phyloP scores from a whole-genome alignment of 2,888 invertebrate species.

The Caenorhabditis afra region DNA sequence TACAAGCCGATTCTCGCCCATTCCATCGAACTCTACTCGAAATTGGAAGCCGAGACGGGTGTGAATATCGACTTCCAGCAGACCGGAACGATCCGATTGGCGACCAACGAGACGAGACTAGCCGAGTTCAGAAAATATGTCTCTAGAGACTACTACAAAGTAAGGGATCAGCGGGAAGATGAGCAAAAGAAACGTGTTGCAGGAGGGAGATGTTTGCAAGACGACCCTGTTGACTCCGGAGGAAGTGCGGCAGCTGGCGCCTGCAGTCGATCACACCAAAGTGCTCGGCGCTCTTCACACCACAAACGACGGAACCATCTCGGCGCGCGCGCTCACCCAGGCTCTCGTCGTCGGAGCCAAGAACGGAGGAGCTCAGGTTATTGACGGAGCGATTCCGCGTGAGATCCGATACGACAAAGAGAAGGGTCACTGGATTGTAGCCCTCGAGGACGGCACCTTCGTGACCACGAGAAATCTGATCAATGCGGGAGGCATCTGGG shows the following conservation, averaged over 20 bases:
- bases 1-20: constrained; percentile 81
- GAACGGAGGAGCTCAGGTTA: constrained; percentile 80
- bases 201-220: constrained; percentile 72
- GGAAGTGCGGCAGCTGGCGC: constrained; percentile 80
- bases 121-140: constrained; percentile 82
- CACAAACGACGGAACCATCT: constrained; percentile 82
- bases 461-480: constrained; percentile 81
- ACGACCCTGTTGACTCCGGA: constrained; percentile 76
- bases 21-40: constrained; percentile 81
- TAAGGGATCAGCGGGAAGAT: background rate
- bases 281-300: constrained; percentile 81
- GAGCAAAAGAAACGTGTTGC: background rate
- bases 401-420: constrained; percentile 70
- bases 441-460: constrained; percentile 56
- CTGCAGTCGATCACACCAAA: constrained; percentile 79
- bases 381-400: constrained; percentile 71
- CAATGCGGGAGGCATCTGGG: constrained; percentile 82
- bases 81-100: constrained; percentile 82
- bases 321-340: constrained; percentile 82
- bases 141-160: constrained; percentile 81
- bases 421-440: constrained; percentile 52
- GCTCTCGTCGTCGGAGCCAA: constrained; percentile 82
- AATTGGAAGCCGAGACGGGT: constrained; percentile 81
- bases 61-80: constrained; percentile 81
- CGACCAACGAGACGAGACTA: constrained; percentile 80